Evolutionary conservation across 2,113 vertebrate genomes (phyloP).

Genomic region (Caretta caretta): DNA sequence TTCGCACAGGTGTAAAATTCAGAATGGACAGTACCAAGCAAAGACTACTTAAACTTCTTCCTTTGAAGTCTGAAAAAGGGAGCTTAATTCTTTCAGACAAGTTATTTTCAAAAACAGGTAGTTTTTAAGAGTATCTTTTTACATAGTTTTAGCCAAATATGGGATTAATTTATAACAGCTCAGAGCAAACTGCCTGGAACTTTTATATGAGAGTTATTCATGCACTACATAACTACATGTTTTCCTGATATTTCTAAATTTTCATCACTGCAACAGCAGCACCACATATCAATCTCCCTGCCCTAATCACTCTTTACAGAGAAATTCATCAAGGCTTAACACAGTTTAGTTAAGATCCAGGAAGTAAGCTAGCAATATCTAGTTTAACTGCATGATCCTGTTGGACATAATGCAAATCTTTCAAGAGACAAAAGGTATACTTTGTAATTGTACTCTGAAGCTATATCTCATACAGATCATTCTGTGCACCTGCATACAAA

Average conservation of each 20-base stretch:
- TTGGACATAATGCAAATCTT: neutral
- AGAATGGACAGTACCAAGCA: slow-evolving; percentile 12
- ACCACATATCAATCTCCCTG: neutral
- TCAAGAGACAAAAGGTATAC: neutral
- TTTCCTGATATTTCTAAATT: neutral
- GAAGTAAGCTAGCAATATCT: neutral
- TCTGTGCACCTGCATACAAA: neutral
- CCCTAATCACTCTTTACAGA: neutral
- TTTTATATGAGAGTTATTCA: neutral
- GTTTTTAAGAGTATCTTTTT: neutral
- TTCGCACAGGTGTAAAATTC: slow-evolving; percentile 62
- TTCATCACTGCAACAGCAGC: neutral
- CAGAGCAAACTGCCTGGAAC: neutral
- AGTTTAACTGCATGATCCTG: neutral
- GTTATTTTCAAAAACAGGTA: neutral
- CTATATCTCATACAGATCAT: neutral
- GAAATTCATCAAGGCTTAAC: neutral
- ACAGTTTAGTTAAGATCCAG: neutral
- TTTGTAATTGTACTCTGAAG: neutral
- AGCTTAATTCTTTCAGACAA: neutral
- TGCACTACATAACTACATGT: neutral
- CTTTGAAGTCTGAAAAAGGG: neutral
- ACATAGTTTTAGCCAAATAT: neutral
- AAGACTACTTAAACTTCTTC: neutral
- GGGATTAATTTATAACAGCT: neutral